Evolutionary conservation across 2,797 vertebrate genomes (phyloP).

Genomic region (Eidolon dupreanum): DNA sequence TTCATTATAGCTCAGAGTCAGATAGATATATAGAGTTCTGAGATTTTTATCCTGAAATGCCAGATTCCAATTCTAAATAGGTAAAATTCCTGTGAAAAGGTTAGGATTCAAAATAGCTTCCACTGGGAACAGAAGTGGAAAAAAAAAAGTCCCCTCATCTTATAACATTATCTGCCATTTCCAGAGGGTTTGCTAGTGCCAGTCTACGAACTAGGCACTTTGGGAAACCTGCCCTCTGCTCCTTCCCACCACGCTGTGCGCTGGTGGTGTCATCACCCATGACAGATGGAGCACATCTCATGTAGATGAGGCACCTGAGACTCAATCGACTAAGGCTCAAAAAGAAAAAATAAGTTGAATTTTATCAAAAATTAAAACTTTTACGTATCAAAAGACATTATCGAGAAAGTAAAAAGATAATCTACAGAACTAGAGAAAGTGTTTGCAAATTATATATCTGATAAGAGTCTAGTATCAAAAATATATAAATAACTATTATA

Average conservation of each 20-base stretch:
- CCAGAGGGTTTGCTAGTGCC: not conserved
- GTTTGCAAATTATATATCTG: not conserved
- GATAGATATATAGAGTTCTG: not conserved
- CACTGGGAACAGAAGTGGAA: not conserved
- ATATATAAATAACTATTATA: not conserved
- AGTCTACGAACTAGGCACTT: not conserved
- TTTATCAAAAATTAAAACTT: not conserved
- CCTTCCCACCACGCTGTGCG: not conserved
- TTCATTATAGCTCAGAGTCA: conserved; percentile 25
- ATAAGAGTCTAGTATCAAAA: not conserved
- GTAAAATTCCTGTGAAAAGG: not conserved
- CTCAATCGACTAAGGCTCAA: not conserved
- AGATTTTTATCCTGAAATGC: conserved; percentile 31
- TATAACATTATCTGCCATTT: not conserved
- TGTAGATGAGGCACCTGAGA: not conserved
- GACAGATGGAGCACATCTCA: not conserved
- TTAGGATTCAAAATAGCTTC: conserved; percentile 13
- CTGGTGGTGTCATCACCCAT: not conserved
- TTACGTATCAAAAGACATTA: not conserved
- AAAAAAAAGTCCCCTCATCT: not conserved
- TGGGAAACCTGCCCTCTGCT: not conserved
- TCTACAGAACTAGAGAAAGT: not conserved
- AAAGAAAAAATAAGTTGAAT: not conserved
- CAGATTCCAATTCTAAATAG: conserved; percentile 37
- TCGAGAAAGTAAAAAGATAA: not conserved